Evolutionary conservation across 2,888 invertebrate genomes (phyloP), one percentile per base, ranked within the genome.

Genomic region (Augiades crinisus): DNA sequence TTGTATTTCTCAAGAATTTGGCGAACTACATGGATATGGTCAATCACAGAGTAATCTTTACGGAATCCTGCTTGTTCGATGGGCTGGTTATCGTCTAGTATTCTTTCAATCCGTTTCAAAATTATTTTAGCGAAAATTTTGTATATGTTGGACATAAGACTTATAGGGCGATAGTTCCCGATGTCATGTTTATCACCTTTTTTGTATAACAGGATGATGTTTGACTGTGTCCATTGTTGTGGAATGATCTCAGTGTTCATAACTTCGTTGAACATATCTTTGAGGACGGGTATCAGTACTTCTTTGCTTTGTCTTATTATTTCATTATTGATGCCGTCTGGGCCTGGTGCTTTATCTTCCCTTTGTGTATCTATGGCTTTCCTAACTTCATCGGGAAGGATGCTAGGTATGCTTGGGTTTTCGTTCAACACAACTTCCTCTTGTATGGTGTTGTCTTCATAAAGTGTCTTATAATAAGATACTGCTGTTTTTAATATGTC

Each of bases 161-260:
- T 45, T 3, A 51, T 51, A n/a, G 53, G 63, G 5, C 60, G 54
- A 10, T 61, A 60, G 40, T 61, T 60, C 40, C 53, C 55, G 2
- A 64, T 59, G 12, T 61, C 58, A 14, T 55, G 14, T 30, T 55
- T 38, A 36, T 62, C 55, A 1, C 62, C 60, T 55, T 65, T 65
- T 31, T 63, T 63, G 33, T 57, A 61, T 10, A 63, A 31, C 2
- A 62, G 57, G 6, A 61, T 59, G 19, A 63, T 62, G n/a, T 58
- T 56, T 0, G 60, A 62, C 38, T 59, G 27, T 13, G 58, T 57
- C 60, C 63, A 65, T 56, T 61, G 63, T 14, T 54, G 36, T 17
- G 62, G 61, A 2, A 60, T 59, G 0, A 13, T 57, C 55, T 61
- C 57, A 3, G 59, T 58, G 3, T 49, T 47, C 5, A 60, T 14